phyloP scores from a whole-genome alignment of 2,888 invertebrate species.

The Cheiracanthium punctorium region DNA sequence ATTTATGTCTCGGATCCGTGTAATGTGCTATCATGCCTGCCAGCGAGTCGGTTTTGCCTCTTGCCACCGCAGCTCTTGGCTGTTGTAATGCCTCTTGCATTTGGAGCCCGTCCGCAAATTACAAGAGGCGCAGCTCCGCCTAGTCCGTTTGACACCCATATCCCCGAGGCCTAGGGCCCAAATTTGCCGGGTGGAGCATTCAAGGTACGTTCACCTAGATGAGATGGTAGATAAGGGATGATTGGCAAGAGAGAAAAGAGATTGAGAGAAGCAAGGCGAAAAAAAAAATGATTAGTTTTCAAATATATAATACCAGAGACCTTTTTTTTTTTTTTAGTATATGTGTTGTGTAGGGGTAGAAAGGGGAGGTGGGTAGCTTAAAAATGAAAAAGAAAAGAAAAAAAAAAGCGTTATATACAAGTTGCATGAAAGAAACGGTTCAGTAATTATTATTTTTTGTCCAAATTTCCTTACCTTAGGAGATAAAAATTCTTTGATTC shows the following conservation, averaged over 20 bases:
- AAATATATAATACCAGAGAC: no score
- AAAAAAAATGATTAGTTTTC: neutral
- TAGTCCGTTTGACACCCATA: conserved; percentile 56
- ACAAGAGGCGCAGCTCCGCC: conserved; percentile 62
- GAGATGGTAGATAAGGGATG: conserved; percentile 46
- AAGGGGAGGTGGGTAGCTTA: no score
- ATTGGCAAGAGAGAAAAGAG: conserved; percentile 30
- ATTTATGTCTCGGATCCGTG: neutral
- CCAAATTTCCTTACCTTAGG: no score
- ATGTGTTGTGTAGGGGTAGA: no score
- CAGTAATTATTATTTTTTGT: no score
- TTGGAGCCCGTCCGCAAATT: conserved; percentile 45
- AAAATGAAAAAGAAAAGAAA: no score
- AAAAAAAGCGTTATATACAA: no score
- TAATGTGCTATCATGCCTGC: neutral
- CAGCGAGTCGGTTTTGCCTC: no score
- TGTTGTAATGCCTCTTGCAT: neutral
- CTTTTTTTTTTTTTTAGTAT: no score
- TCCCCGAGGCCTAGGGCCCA: conserved; percentile 28
- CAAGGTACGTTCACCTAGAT: conserved; percentile 49
- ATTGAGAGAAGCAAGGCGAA: no score
- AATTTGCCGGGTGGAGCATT: conserved; percentile 60
- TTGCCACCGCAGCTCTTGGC: neutral
- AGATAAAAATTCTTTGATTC: no score
- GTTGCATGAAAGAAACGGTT: no score